Evolutionary conservation across 2,797 vertebrate genomes (phyloP).

Genomic region (Acrossocheilus wenchowensis): DNA sequence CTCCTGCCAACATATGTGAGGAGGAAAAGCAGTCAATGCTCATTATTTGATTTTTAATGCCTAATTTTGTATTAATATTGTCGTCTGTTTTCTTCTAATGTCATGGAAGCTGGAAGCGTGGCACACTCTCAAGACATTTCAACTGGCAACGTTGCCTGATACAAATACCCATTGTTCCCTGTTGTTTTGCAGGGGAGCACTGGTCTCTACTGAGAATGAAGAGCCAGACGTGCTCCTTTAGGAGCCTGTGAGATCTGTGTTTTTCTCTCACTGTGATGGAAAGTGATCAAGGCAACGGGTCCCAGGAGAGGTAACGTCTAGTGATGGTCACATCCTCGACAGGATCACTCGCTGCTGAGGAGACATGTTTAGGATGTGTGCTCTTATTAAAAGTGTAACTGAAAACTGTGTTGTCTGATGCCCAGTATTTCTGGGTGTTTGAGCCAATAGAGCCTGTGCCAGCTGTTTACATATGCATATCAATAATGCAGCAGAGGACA

Average conservation of each 20-base stretch:
- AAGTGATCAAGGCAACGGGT: constrained; percentile 78
- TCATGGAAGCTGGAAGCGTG: constrained; percentile 11
- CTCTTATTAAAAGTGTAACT: constrained; percentile 35
- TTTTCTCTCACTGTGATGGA: constrained; percentile 73
- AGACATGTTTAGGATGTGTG: constrained; percentile 19
- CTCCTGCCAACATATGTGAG: not conserved
- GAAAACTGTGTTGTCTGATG: constrained; percentile 14
- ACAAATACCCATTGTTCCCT: constrained; percentile 60
- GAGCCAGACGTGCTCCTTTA: constrained; percentile 64
- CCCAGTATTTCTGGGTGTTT: constrained; percentile 28
- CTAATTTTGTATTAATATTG: not conserved
- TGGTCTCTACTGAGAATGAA: constrained; percentile 60
- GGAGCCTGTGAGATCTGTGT: constrained; percentile 60
- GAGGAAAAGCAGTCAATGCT: not conserved
- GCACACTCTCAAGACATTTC: constrained; percentile 23
- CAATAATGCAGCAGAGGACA: not conserved
- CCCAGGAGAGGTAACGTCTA: constrained; percentile 66
- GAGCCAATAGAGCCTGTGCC: not conserved
- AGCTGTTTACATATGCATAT: constrained; percentile 1
- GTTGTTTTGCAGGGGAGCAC: constrained; percentile 57
- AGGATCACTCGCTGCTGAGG: constrained; percentile 31
- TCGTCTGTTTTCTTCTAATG: not conserved
- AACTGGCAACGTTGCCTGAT: constrained; percentile 54
- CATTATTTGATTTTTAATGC: not conserved
- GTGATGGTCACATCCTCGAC: constrained; percentile 59